phyloP scores from a whole-genome alignment of 1,140 invertebrate genomes.

The Ridgeia piscesae region DNA sequence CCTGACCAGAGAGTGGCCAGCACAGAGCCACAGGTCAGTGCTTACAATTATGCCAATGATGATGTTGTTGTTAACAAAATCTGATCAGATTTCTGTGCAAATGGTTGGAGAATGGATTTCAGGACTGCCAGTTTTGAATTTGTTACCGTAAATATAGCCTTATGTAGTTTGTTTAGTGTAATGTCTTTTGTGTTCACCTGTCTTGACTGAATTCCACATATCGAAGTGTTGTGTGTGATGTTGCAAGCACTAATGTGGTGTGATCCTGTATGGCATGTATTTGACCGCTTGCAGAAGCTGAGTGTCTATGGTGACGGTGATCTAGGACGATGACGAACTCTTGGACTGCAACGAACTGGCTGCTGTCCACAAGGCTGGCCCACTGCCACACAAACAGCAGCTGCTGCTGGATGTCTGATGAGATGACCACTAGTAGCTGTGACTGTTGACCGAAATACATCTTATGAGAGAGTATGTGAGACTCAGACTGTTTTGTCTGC shows the following conservation, averaged over 20 bases:
- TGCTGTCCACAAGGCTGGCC: constrained; percentile 28
- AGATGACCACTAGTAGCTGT: constrained; percentile 9
- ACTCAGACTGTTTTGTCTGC: neutral
- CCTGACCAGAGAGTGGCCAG: constrained; percentile 38
- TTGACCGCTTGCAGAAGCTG: constrained; percentile 40
- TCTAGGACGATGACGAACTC: constrained; percentile 41
- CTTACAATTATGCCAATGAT: too few relatives aligned
- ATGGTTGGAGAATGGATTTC: neutral
- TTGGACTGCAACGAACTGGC: constrained; percentile 32
- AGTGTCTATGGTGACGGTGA: constrained; percentile 44
- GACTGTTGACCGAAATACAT: neutral
- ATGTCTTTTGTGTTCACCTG: constrained; percentile 6
- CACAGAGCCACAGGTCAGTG: constrained; percentile 15
- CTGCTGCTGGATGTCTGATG: neutral
- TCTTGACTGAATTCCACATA: neutral
- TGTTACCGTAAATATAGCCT: neutral
- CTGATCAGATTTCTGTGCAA: too few relatives aligned
- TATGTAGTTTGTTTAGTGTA: neutral
- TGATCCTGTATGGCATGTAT: neutral
- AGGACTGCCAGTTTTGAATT: neutral
- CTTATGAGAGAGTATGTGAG: neutral
- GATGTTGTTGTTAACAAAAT: too few relatives aligned
- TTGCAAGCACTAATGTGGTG: neutral
- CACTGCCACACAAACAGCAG: neutral
- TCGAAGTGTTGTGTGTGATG: neutral